Conservation (phyloP, 64 coral and sea anemone species). For the Acropora yongei region DNA sequence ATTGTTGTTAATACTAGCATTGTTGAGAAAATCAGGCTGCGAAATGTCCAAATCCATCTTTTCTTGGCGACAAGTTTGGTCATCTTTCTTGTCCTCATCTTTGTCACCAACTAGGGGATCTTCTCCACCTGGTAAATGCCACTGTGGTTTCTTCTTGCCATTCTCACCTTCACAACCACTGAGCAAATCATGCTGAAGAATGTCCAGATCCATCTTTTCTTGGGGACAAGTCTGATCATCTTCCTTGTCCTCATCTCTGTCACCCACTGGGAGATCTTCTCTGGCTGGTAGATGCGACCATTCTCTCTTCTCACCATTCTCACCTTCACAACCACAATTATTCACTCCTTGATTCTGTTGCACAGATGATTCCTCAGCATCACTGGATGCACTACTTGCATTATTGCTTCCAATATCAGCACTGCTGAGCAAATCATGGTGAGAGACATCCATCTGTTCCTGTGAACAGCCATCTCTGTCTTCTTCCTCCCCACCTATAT, state of each 20-base stretch:
- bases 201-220: too few relatives aligned
- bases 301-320: too few relatives aligned
- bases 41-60: conserved; percentile 24
- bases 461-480: neutral
- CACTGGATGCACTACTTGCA: neutral
- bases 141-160: conserved; percentile 5
- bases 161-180: neutral
- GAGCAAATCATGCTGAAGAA: too few relatives aligned
- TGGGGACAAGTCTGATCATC: too few relatives aligned
- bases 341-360: neutral
- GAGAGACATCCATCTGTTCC: too few relatives aligned
- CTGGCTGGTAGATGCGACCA: too few relatives aligned
- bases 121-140: neutral
- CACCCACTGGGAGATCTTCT: too few relatives aligned
- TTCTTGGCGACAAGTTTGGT: neutral
- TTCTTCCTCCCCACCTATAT: neutral
- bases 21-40: neutral
- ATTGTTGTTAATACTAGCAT: too few relatives aligned
- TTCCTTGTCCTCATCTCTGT: too few relatives aligned
- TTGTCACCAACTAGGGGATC: too few relatives aligned
- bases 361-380: neutral
- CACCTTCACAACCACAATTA: neutral
- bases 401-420: neutral
- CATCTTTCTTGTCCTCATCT: neutral
- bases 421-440: too few relatives aligned